These are phyloP conservation scores for Leucosticte australis DNA, from an alignment of 2,113 vertebrate genomes.

Conservation along the genomic window DNA sequence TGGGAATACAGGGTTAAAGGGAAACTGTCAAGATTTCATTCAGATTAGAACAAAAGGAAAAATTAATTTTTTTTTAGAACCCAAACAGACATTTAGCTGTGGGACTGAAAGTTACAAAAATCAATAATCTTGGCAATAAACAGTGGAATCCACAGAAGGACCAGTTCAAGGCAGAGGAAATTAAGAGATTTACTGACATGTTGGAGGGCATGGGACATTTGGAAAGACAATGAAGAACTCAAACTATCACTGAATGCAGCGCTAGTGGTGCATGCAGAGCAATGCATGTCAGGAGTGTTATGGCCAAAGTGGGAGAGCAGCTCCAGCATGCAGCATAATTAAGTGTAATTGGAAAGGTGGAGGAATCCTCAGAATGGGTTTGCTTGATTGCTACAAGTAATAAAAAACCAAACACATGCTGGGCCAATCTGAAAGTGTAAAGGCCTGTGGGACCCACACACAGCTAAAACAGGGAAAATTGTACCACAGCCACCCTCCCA, in stretches of 20 bases:
- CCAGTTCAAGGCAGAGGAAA: neutral
- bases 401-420: neutral
- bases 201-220: neutral
- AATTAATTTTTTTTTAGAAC: too few relatives aligned
- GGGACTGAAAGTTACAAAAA: neutral
- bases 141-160: neutral
- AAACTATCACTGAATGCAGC: neutral
- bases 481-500: neutral
- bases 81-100: neutral
- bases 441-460: neutral
- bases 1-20: neutral
- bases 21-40: neutral
- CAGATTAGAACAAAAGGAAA: neutral
- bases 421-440: neutral
- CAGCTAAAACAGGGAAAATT: neutral
- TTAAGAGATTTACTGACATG: neutral
- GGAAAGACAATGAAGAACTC: neutral
- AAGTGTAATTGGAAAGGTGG: conserved; percentile 46
- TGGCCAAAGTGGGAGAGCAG: neutral
- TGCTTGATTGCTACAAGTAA: conserved; percentile 4
- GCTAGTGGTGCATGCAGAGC: neutral
- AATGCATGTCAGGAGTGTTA: neutral
- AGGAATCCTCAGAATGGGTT: neutral
- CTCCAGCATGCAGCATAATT: neutral
- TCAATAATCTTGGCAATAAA: neutral